Conservation (phyloP, 1,140 invertebrate species). For the Zophobas morio region DNA sequence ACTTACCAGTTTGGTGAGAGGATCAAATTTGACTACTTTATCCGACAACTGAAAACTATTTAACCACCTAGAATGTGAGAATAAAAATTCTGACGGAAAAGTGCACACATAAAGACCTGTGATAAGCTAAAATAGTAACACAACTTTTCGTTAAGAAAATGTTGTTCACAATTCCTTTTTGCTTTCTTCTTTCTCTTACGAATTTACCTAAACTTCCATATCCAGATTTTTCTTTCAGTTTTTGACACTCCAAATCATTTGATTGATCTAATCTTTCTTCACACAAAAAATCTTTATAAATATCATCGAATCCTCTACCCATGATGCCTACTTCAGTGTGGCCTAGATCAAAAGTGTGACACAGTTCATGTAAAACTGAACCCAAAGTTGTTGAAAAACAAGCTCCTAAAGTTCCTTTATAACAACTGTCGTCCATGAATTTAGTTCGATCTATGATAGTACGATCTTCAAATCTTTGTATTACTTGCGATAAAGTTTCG, state of each 20-base stretch:
- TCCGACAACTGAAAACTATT: slow-evolving; percentile 70
- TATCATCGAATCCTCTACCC: slow-evolving; percentile 94
- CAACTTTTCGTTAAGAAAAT: slow-evolving; percentile 80
- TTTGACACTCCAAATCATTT: slow-evolving; percentile 61
- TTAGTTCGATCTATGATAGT: slow-evolving; percentile 72
- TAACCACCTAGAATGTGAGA: slow-evolving; percentile 68
- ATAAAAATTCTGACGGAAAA: slow-evolving; percentile 24
- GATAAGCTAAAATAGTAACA: slow-evolving; percentile 77
- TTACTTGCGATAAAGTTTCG: slow-evolving; percentile 78
- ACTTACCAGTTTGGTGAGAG: slow-evolving; percentile 73
- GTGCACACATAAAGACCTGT: slow-evolving; percentile 68
- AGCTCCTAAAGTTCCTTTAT: slow-evolving; percentile 86
- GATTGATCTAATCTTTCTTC: slow-evolving; percentile 68
- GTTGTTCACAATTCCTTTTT: slow-evolving; percentile 63
- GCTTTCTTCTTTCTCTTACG: too few relatives aligned
- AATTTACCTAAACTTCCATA: too few relatives aligned
- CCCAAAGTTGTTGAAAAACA: slow-evolving; percentile 94
- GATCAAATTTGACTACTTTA: slow-evolving; percentile 71
- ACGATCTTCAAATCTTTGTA: slow-evolving; percentile 71
- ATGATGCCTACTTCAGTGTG: slow-evolving; percentile 94
- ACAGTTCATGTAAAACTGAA: slow-evolving; percentile 94
- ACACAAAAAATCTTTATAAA: slow-evolving; percentile 79
- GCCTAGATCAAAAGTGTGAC: slow-evolving; percentile 94
- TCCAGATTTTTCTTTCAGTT: slow-evolving; percentile 43
- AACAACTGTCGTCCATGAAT: slow-evolving; percentile 85